Conservation (phyloP, 2,797 vertebrate species). For the Merluccius polli region DNA sequence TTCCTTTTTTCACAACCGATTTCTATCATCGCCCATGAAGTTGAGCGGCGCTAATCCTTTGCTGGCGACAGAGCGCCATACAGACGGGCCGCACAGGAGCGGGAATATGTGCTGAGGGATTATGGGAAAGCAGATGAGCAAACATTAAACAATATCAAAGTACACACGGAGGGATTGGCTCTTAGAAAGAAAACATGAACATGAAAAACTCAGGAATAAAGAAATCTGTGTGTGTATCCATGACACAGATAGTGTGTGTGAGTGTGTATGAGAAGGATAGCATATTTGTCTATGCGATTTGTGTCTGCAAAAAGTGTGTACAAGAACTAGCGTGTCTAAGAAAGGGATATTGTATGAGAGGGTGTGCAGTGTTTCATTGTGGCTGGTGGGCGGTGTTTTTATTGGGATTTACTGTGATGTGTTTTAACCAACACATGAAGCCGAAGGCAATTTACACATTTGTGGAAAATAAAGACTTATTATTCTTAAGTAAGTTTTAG, state of each 20-base stretch:
- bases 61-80: slow-evolving; percentile 46
- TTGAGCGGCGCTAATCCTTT: slow-evolving; percentile 57
- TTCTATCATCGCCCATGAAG: slow-evolving; percentile 41
- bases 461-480: no score
- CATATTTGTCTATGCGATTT: no score
- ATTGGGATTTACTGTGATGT: no score
- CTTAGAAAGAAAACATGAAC: neutral
- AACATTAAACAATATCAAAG: slow-evolving; percentile 62
- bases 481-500: no score
- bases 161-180: slow-evolving; percentile 54
- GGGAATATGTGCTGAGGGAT: slow-evolving; percentile 57
- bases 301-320: no score
- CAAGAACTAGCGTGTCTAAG: no score
- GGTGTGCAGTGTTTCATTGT: no score
- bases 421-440: no score
- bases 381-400: no score
- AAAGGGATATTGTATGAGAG: no score
- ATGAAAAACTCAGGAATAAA: neutral
- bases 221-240: slow-evolving; percentile 12
- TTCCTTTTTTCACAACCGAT: slow-evolving; percentile 26
- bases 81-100: slow-evolving; percentile 44
- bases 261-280: neutral
- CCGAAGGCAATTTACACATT: no score
- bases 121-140: slow-evolving; percentile 62
- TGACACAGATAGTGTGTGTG: no score